Percentiles rank a stretch among this genome's conserved stretches.
These are phyloP conservation scores for Sphenodon punctatus DNA, from an alignment of 2,797 vertebrate species.

Conservation along the genomic window DNA sequence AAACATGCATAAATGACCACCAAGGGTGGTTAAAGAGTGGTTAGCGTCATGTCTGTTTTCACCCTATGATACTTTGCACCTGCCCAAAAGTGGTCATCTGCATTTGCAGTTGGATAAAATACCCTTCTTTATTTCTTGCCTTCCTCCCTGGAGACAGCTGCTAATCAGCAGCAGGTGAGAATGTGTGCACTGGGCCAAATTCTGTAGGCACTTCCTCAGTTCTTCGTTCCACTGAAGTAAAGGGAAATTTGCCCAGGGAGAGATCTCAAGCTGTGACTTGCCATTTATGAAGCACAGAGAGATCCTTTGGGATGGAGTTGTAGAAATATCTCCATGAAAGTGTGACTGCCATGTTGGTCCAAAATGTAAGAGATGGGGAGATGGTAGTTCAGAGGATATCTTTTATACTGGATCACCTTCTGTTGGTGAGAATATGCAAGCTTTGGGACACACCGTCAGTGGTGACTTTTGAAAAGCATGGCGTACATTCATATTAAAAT, in stretches of 20 bases:
- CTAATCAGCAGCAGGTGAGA: background rate
- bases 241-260: background rate
- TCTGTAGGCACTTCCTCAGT: background rate
- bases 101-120: background rate
- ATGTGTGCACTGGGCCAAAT: background rate
- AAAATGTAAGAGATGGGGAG: too few species aligned
- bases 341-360: too few species aligned
- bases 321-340: too few species aligned
- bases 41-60: too few species aligned
- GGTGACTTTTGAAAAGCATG: background rate
- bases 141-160: background rate
- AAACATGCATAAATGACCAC: too few species aligned
- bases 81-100: background rate
- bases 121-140: background rate
- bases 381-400: too few species aligned
- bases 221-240: background rate
- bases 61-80: background rate
- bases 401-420: too few species aligned
- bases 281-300: background rate
- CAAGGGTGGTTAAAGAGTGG: too few species aligned
- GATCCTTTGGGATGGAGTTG: background rate
- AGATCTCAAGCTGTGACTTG: background rate
- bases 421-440: too few species aligned
- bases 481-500: background rate
- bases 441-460: too few species aligned